Base-by-base conservation (phyloP, 2,113 vertebrate genomes). In the Platichthys stellatus region DNA sequence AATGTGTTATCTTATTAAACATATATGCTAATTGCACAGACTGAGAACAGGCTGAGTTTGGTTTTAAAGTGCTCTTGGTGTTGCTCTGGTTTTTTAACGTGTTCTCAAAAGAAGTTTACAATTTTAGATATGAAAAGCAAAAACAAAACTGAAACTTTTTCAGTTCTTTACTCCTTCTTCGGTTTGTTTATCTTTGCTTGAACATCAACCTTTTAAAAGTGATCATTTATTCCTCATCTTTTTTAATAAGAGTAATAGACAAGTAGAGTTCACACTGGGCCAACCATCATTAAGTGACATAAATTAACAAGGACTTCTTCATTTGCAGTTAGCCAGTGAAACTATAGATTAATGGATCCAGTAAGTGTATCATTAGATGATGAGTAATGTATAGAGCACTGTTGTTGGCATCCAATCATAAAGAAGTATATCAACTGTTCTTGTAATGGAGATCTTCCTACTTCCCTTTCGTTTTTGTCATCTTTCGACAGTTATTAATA, bases 151-250 rank as follows among this genome's bases (percentile, higher is more conserved):
- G 35, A 38, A 38, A 38, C 2, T 14, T 56, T 3, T n/a, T 10
- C 18, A 13, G 53, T 18, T 57, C 24, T 24, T 24, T 0, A 5
- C 10, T 9, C 0, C 47, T 56, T 31, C 1, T 56, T 31, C 1
- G 3, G 11, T 18, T 4, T 11, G 21, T 23, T 43, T 51, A 5
- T 23, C n/a, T 12, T 13, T 15, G 0, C 20, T 14, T 35, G 11
- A 20, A 47, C 24, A 38, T 13, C 11, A 6, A 20, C 18, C 15
- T 20, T 51, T 51, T 17, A 6, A 51, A 18, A 26, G 5, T 62
- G 10, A 23, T 17, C 28, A 57, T 35, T 57, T 21, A 35, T 51
- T 18, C 12, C 13, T 85, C 70, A 47, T 71, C 49, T 21, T 13
- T 62, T 11, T 69, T 59, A 7, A 58, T 61, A 26, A 73, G 9